A percentile compares a stretch with the other conserved stretches of the same genome.
These are phyloP conservation scores for Ethmia dodecea DNA, from an alignment of 2,888 invertebrate genomes.

Conservation along the genomic window DNA sequence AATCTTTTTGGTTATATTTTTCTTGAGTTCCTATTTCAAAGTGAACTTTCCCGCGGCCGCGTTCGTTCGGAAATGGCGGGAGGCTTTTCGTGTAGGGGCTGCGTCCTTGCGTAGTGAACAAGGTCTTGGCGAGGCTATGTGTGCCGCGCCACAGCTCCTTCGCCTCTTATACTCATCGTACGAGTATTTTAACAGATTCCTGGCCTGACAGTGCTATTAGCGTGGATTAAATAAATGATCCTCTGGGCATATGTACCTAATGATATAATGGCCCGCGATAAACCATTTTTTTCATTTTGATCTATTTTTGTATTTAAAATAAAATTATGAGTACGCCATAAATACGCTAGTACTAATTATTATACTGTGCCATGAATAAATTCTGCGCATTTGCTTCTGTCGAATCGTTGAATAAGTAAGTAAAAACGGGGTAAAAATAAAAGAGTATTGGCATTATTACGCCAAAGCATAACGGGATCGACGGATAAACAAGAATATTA, in stretches of 20 bases:
- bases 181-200: conserved; percentile 36
- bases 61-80: conserved; percentile 63
- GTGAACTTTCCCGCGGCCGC: conserved; percentile 53
- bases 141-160: conserved; percentile 51
- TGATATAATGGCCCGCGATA: no score
- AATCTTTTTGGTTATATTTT: background rate
- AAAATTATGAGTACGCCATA: no score
- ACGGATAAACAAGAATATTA: no score
- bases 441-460: no score
- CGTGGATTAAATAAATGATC: conserved; percentile 13
- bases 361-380: no score
- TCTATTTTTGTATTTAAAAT: no score
- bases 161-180: conserved; percentile 65
- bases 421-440: no score
- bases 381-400: no score
- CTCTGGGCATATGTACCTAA: conserved; percentile 2
- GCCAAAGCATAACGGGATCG: no score
- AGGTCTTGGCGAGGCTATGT: conserved; percentile 64
- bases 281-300: no score
- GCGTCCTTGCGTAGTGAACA: conserved; percentile 71
- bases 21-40: conserved; percentile 24
- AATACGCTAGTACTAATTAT: no score
- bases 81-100: conserved; percentile 55
- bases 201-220: conserved; percentile 26
- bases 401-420: no score